Percentiles rank a stretch among this genome's conserved stretches.
Evolutionary conservation across 2,888 invertebrate species (phyloP).

Genomic region (Odontocolon sp.): DNA sequence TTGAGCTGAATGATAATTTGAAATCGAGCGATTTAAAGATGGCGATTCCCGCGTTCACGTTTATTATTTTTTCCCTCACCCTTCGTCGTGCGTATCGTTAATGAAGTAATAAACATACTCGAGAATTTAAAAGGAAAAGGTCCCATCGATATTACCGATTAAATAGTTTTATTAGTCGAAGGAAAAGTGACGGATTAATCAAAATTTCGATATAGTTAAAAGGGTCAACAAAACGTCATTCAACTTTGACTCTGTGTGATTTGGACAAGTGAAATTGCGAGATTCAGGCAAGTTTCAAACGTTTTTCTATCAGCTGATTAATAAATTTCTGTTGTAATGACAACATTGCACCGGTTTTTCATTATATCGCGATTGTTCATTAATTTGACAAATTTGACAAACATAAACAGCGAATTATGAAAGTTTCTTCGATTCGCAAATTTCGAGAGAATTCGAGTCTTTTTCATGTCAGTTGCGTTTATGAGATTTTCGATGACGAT

Average conservation of each 20-base stretch:
- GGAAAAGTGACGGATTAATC: neutral
- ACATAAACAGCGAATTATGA: neutral
- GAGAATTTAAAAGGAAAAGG: constrained; percentile 55
- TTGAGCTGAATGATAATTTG: too few species aligned
- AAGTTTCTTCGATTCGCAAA: neutral
- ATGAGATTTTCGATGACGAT: neutral
- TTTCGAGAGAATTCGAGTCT: neutral
- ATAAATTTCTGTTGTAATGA: constrained; percentile 17
- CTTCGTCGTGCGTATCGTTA: constrained; percentile 24
- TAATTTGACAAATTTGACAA: neutral
- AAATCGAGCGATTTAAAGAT: too few species aligned
- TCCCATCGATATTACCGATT: constrained; percentile 26
- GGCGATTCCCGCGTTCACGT: constrained; percentile 33
- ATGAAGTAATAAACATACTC: constrained; percentile 59
- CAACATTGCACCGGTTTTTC: constrained; percentile 1
- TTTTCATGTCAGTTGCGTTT: too few species aligned
- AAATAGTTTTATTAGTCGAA: neutral
- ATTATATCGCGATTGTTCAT: neutral
- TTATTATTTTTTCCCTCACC: constrained; percentile 2
- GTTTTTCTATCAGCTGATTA: constrained; percentile 26
- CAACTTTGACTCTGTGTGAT: constrained; percentile 16
- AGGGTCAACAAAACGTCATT: neutral
- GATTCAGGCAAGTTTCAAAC: constrained; percentile 42
- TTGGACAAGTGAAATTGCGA: constrained; percentile 36
- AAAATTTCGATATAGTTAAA: neutral